A percentile compares a stretch with the other conserved stretches of the same genome.
Evolutionary conservation across 1,140 invertebrate species (phyloP).

Genomic region (Drosophila kanapiae): DNA sequence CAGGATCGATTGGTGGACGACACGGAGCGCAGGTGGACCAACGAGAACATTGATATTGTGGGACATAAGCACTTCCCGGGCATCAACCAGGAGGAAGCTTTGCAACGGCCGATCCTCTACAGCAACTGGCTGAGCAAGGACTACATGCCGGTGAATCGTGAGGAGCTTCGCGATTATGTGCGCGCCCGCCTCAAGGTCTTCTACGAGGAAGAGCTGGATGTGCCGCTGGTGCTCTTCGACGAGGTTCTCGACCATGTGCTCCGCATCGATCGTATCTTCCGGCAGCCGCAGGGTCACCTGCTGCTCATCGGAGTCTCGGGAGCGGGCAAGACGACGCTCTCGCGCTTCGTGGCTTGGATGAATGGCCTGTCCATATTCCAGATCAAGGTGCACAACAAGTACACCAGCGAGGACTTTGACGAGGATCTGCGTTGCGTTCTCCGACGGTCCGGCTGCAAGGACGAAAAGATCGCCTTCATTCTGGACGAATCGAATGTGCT

Average conservation of each 20-base stretch:
- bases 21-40: slow-evolving; percentile 98
- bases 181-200: slow-evolving; percentile 99
- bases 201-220: slow-evolving; percentile 99
- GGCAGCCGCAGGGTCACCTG: slow-evolving; percentile 99
- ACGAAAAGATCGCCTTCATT: slow-evolving; percentile 99
- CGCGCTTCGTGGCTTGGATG: slow-evolving; percentile 99
- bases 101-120: slow-evolving; percentile 94
- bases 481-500: slow-evolving; percentile 99
- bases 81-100: slow-evolving; percentile 94
- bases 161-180: slow-evolving; percentile 98
- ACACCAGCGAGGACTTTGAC: slow-evolving; percentile 99
- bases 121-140: slow-evolving; percentile 99
- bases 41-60: slow-evolving; percentile 98
- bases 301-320: slow-evolving; percentile 98
- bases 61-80: slow-evolving; percentile 97
- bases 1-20: slow-evolving; percentile 98
- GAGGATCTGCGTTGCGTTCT: slow-evolving; percentile 98
- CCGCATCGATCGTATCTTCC: slow-evolving; percentile 99
- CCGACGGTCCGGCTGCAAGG: slow-evolving; percentile 97
- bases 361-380: slow-evolving; percentile 99
- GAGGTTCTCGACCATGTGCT: slow-evolving; percentile 99
- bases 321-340: slow-evolving; percentile 99
- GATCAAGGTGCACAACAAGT: slow-evolving; percentile 99
- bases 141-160: slow-evolving; percentile 98
- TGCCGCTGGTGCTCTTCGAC: slow-evolving; percentile 98